Evolutionary conservation across 2,113 vertebrate genomes (phyloP).

Genomic region (Mustela lutreola): DNA sequence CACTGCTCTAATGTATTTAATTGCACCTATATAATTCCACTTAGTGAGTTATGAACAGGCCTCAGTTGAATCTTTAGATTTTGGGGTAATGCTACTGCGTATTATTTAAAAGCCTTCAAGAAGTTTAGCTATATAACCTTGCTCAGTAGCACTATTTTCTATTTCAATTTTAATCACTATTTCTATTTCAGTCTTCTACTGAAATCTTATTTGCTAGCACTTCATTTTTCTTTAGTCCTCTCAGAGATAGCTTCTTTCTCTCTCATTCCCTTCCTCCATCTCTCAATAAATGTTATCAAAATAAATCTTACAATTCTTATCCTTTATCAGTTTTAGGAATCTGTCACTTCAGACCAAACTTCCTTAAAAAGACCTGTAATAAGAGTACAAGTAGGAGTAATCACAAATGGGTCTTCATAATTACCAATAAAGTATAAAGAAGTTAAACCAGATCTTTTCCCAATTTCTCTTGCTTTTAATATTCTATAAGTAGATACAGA

Average conservation of each 20-base stretch:
- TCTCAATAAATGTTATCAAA: constrained; percentile 27
- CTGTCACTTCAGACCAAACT: constrained; percentile 5
- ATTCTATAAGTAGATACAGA: neutral
- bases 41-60: neutral
- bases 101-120: neutral
- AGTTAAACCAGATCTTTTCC: neutral
- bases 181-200: neutral
- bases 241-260: neutral
- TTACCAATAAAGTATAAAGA: constrained; percentile 18
- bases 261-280: neutral
- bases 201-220: neutral
- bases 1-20: neutral
- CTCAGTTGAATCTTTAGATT: neutral
- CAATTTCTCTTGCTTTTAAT: constrained; percentile 26
- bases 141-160: neutral
- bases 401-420: constrained; percentile 10
- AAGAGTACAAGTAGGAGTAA: constrained; percentile 13
- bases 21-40: neutral
- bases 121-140: neutral
- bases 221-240: neutral
- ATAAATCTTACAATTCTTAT: constrained; percentile 18
- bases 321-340: constrained; percentile 1
- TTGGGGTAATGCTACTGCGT: neutral
- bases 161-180: constrained; percentile 8
- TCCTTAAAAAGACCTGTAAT: neutral